Evolutionary conservation across 2,888 invertebrate genomes (phyloP).

Genomic region (Nomada lathburiana): DNA sequence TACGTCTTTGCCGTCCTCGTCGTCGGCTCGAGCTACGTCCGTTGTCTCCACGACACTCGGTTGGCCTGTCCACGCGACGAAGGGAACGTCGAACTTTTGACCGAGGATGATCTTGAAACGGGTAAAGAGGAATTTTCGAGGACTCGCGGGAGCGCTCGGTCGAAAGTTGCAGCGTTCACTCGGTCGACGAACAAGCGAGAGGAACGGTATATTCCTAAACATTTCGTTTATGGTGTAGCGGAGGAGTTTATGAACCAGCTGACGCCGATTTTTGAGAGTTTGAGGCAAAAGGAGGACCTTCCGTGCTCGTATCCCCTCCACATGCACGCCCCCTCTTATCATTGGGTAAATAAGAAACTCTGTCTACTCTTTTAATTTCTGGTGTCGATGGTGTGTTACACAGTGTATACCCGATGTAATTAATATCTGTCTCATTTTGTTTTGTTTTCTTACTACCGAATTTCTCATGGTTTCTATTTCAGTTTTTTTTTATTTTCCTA

Average conservation of each 20-base stretch:
- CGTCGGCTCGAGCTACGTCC: not conserved
- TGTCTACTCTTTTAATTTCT: constrained; percentile 74
- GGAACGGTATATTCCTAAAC: constrained; percentile 52
- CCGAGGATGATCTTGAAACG: not conserved
- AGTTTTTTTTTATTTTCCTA: not conserved
- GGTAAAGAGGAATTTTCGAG: too few relatives aligned
- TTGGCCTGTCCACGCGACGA: not conserved
- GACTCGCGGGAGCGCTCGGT: not conserved
- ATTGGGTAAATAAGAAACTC: constrained; percentile 88
- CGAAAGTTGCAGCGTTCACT: constrained; percentile 10
- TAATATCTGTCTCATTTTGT: constrained; percentile 36
- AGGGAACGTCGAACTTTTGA: constrained; percentile 12
- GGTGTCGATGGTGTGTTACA: constrained; percentile 76
- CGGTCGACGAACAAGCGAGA: constrained; percentile 5
- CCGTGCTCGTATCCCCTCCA: constrained; percentile 96
- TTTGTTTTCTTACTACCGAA: constrained; percentile 14
- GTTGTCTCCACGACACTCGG: constrained; percentile 1
- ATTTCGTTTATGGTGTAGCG: constrained; percentile 86
- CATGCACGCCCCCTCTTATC: constrained; percentile 91
- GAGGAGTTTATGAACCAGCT: constrained; percentile 98
- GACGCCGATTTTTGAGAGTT: constrained; percentile 97
- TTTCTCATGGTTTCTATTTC: constrained; percentile 6
- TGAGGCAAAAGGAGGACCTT: constrained; percentile 95
- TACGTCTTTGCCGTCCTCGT: not conserved
- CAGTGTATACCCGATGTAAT: constrained; percentile 54